Percentiles rank a stretch among this genome's conserved stretches.
Conservation (phyloP, 1,140 invertebrate species). For the Drosophila setifemur region DNA sequence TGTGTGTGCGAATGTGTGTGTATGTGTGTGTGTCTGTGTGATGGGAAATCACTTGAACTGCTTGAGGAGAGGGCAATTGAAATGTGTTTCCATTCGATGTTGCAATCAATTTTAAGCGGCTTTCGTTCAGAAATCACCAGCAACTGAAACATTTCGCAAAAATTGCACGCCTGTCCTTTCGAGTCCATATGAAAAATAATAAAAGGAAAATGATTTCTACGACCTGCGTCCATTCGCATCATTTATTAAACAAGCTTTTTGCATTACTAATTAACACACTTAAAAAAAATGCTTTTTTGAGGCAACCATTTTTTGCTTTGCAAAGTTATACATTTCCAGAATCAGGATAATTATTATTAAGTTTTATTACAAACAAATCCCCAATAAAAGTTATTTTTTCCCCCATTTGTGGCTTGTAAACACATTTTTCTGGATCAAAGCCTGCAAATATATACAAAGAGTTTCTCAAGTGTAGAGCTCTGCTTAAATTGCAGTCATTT, state of each 20-base stretch:
- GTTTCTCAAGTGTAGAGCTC: not conserved
- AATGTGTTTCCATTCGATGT: constrained; percentile 36
- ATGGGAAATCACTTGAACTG: constrained; percentile 48
- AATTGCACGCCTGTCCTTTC: not conserved
- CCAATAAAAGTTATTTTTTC: too few species aligned
- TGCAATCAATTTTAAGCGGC: constrained; percentile 55
- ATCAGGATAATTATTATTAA: too few species aligned
- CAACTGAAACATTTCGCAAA: not conserved
- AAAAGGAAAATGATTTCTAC: not conserved
- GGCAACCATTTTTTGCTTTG: too few species aligned
- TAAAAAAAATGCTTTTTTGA: too few species aligned
- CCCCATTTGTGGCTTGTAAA: too few species aligned
- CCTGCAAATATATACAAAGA: too few species aligned
- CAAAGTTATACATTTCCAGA: too few species aligned
- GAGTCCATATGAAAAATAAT: not conserved
- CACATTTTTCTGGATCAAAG: not conserved
- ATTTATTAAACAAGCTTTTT: constrained; percentile 4
- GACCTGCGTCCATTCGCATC: not conserved
- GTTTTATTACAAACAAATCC: too few species aligned
- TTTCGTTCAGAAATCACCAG: constrained; percentile 25
- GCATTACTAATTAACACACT: not conserved
- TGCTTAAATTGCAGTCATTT: constrained; percentile 41
- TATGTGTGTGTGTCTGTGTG: constrained; percentile 5
- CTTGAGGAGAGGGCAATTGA: constrained; percentile 34
- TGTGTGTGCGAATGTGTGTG: not conserved